Evolutionary conservation across 2,888 invertebrate genomes (phyloP), one percentile per base, ranked within the genome.

Genomic region (Volucella zonaria): DNA sequence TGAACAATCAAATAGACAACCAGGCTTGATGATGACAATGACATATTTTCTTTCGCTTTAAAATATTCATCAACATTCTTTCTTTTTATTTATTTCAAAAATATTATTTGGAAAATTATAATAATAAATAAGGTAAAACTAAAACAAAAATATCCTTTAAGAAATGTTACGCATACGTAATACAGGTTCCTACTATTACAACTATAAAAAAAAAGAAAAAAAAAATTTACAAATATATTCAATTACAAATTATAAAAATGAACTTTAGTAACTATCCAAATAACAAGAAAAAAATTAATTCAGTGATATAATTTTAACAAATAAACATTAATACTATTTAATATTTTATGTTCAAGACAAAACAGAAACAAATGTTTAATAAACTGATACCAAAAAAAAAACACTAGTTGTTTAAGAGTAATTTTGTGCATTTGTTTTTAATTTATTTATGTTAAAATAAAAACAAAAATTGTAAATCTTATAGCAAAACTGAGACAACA

Each of bases 101-200:
- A 31, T 3, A 31, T 31, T 31, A 31, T 31, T 31, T 31, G 31
- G 31, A 6, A 31, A 4, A 31, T 31, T 31, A 31, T 31, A 31
- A 31, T 31, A 31, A 6, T 31, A 31, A 4, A 31, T 31, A 31
- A 31, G 6, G 6, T 31, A 47, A 74, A 52, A 8, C 1, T 15
- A 61, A 58, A 77, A 71, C 45, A 47, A n/a, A 45, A 61, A 51
- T 70, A 67, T 83, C 71, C 49, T 75, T 79, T 68, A 67, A 67
- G 61, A 76, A 85, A 79, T 75, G 43, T 73, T 88, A 88, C 79
- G 88, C 88, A 90, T 90, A 91, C 90, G 90, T 91, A 91, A 92
- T 90, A 90, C 89, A 89, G 90, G 92, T 91, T 92, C 92, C 91
- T 92, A 91, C 89, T 90, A 89, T 89, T 90, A 90, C 89, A 88